A percentile compares a stretch with the other conserved stretches of the same genome.
phyloP scores from a whole-genome alignment of 2,888 invertebrate genomes.

The Himalopsyche japonica region DNA sequence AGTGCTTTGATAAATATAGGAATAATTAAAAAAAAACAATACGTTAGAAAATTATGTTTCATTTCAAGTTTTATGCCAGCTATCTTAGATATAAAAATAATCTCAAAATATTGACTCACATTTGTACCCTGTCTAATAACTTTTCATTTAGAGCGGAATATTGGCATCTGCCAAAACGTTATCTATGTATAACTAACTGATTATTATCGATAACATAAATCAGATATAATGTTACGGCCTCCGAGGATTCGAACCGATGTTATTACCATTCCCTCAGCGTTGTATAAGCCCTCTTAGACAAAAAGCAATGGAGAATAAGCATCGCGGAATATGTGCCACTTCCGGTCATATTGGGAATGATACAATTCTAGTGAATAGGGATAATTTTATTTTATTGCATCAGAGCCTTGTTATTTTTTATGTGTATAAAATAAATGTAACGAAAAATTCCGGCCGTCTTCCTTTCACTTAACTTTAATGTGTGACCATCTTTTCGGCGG shows the following conservation, averaged over 20 bases:
- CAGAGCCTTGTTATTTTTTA: conserved; percentile 34
- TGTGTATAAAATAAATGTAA: conserved; percentile 30
- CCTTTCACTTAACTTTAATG: conserved; percentile 6
- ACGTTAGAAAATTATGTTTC: not conserved
- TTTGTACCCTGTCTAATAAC: not conserved
- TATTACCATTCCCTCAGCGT: not conserved
- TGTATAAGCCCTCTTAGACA: not conserved
- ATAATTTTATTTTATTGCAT: conserved; percentile 31
- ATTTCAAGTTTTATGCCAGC: not conserved
- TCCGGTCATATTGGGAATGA: not conserved
- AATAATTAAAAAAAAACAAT: not conserved
- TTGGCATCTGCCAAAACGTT: not conserved
- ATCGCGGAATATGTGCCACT: not conserved
- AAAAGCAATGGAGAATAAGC: not conserved
- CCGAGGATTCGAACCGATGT: not conserved
- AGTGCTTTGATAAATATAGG: too few species aligned
- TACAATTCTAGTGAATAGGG: conserved; percentile 5
- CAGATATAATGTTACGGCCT: not conserved
- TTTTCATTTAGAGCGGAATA: not conserved
- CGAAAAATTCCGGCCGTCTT: not conserved
- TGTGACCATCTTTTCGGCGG: conserved; percentile 17
- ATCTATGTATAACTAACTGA: not conserved
- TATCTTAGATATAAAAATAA: too few species aligned
- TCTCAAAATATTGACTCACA: not conserved
- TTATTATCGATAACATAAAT: not conserved